Conservation (phyloP, 2,797 vertebrate genomes). For the Eulemur coronatus region DNA sequence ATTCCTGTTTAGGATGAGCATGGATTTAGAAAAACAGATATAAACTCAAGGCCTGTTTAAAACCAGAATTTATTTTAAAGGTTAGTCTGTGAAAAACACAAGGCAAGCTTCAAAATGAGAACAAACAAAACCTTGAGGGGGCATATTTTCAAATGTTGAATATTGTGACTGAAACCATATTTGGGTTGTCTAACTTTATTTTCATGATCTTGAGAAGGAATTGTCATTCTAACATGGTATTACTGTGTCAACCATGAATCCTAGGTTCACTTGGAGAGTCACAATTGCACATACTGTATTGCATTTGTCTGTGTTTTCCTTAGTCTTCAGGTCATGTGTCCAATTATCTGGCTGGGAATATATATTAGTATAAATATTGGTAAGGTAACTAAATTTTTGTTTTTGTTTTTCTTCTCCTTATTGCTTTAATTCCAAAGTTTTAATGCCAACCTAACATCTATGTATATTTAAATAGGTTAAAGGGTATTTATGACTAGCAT, state of each 20-base stretch:
- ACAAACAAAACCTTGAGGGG: neutral
- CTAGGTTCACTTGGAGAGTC: neutral
- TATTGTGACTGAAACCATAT: neutral
- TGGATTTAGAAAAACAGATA: neutral
- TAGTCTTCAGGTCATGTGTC: neutral
- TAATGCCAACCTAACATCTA: neutral
- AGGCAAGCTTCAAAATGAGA: neutral
- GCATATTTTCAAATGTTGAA: neutral
- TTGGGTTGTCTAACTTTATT: neutral
- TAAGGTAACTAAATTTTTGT: neutral
- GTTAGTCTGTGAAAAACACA: neutral
- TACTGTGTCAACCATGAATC: neutral
- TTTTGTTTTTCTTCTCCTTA: neutral
- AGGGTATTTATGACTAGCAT: neutral
- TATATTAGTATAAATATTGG: neutral
- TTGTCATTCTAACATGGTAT: neutral
- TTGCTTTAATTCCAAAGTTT: neutral
- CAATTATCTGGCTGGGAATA: neutral
- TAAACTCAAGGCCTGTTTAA: neutral
- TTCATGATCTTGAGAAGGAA: neutral
- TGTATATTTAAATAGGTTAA: neutral
- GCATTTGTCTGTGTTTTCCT: neutral
- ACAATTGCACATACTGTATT: neutral
- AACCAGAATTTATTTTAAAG: slow-evolving; percentile 20
- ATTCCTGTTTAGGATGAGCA: neutral